These are phyloP conservation scores for Rugalucina vietnamica DNA, from an alignment of 2,888 invertebrate genomes.

Conservation along the genomic window DNA sequence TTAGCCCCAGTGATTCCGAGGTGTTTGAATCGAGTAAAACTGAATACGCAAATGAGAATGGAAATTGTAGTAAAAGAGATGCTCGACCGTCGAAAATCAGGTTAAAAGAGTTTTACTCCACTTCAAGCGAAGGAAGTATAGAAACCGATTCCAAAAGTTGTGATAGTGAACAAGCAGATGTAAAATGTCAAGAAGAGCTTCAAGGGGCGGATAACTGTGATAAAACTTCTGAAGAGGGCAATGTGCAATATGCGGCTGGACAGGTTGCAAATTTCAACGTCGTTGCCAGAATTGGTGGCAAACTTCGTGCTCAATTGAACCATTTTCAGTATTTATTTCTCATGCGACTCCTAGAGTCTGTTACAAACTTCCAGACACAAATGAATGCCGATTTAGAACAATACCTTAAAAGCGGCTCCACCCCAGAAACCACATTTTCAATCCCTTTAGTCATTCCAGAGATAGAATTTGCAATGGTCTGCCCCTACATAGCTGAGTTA, in stretches of 20 bases:
- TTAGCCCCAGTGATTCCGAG: conserved; percentile 18
- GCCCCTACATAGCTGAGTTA: conserved; percentile 72
- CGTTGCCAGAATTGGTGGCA: conserved; percentile 91
- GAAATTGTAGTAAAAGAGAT: conserved; percentile 23
- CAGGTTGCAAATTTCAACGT: conserved; percentile 88
- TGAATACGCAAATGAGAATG: conserved; percentile 10
- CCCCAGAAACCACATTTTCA: conserved; percentile 36
- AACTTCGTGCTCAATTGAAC: conserved; percentile 95
- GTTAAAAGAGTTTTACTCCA: conserved; percentile 66
- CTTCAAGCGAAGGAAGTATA: conserved; percentile 53
- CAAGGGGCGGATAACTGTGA: conserved; percentile 53
- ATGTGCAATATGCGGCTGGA: conserved; percentile 82
- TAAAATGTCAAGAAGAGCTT: neutral
- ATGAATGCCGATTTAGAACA: conserved; percentile 85
- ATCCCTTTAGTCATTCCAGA: conserved; percentile 92
- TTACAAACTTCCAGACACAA: conserved; percentile 83
- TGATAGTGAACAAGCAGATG: conserved; percentile 17
- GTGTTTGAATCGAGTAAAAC: conserved; percentile 16
- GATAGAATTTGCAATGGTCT: conserved; percentile 92
- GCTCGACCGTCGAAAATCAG: conserved; percentile 56
- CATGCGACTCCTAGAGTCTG: conserved; percentile 91
- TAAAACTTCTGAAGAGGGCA: conserved; percentile 36
- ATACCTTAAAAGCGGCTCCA: conserved; percentile 83
- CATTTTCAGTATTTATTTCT: conserved; percentile 97
- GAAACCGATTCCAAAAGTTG: conserved; percentile 11